Evolutionary conservation across 64 coral and sea anemone species (phyloP), one percentile per base, ranked within the genome.

Genomic region (Montipora cactus): DNA sequence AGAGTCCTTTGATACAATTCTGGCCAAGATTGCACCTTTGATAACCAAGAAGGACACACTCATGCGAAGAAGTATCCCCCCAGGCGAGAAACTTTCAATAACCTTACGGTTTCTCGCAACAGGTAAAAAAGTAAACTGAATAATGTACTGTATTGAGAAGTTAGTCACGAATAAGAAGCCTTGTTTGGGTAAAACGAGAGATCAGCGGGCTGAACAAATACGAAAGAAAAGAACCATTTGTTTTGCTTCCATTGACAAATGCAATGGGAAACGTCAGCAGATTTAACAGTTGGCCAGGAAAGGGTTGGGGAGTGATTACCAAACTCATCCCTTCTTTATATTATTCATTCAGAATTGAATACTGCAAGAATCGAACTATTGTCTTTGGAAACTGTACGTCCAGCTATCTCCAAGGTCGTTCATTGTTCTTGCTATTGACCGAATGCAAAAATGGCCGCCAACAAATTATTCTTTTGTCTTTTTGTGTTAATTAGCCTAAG

Each of bases 41-140:
- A 77, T 78, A 45, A 59, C 45, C 0, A 89, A 88, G 75, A 4
- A 77, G 61, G 70, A 77, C 87, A 89, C 74, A 44, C 74, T 77
- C 74, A 89, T 89, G 87, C 87, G 52, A 59, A 69, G 74, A 51
- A 88, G 85, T 88, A 16, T 75, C n/a, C 85, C 85, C 13, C 85
- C 85, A 11, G 67, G 85, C n/a, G 85, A 87, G 55, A 87, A 72
- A 47, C 83, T 87, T 21, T 87, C 83, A 14, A 71, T 87, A 47
- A 52, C 47, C 5, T 73, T 74, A 76, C 51, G 85, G 74, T 75
- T 88, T 52, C 70, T 88, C 13, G 52, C 80, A 13, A 82, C 61
- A 23, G 80, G 80, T 82, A n/a, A 18, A 61, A 59, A 82, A 28
- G 59, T 61, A 82, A 61, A 20, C 59, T 57, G 22, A 9, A 19